Base-by-base conservation (phyloP, 1,140 invertebrate species). In the Euborellia annulipes region DNA sequence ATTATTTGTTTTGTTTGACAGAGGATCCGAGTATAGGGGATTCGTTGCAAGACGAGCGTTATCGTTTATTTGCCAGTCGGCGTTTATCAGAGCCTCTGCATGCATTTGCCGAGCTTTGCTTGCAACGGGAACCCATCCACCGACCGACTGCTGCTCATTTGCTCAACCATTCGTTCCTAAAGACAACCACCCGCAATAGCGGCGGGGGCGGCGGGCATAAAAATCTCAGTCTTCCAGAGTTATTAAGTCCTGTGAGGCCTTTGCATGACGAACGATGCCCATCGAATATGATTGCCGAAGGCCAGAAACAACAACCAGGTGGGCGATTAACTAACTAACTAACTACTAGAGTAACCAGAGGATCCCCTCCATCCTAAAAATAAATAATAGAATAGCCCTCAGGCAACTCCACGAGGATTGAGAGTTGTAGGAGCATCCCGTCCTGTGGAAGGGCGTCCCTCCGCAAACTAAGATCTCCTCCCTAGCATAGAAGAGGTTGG, bases 11-110 rank as follows among this genome's bases (percentile, higher is more conserved):
- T n/a, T n/a, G n/a, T n/a, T 41, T 36, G 34, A 41, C 48, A 48
- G 49, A 54, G 37, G 54, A 58, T 48, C 41, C 37, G 20, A 52
- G 41, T 30, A 52, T 45, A 40, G 43, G 46, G 42, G 39, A 52
- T 46, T 50, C 39, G 54, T 32, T 19, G 49, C 21, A 55, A 52
- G 36, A 58, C 54, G 47, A 59, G 43, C 46, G 65, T 50, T 61
- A 65, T 49, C 54, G 66, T 45, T 41, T 54, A 37, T 40, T 49
- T 36, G 38, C 42, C 16, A 21, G 22, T 45, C 62, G 82, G 36
- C 69, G 69, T 52, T 83, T 89, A 50, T 74, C 74, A 18, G 74
- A 79, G 49, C 60, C 73, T 53, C 82, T 89, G 57, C 84, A 89
- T 62, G 70, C 78, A 45, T 71, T 88, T 52, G 72, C 76, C 32